Conservation (phyloP, 2,113 vertebrate species). For the Bostrychus sinensis region DNA sequence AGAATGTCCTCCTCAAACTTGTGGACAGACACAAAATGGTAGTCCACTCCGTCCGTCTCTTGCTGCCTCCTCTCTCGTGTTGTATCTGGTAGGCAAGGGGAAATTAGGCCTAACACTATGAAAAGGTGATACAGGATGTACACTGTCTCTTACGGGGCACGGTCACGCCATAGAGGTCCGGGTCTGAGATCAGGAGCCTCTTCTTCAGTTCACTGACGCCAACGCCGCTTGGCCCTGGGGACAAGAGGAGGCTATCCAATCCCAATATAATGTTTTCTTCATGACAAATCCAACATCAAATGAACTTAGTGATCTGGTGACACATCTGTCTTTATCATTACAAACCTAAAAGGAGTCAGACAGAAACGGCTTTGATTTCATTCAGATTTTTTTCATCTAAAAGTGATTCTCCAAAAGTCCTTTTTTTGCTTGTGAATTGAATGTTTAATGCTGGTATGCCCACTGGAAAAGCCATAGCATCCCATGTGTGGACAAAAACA, state of each 20-base stretch:
- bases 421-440: conserved; percentile 15
- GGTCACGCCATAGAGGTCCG: conserved; percentile 86
- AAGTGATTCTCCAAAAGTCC: conserved; percentile 37
- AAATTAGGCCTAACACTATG: not conserved
- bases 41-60: conserved; percentile 74
- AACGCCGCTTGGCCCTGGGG: conserved; percentile 88
- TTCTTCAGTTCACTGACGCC: conserved; percentile 90
- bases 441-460: conserved; percentile 20
- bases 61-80: conserved; percentile 65
- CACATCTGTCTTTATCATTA: conserved; percentile 69
- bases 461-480: conserved; percentile 65
- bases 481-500: conserved; percentile 46
- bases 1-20: conserved; percentile 73
- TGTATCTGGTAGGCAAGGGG: conserved; percentile 66
- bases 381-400: conserved; percentile 56
- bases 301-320: conserved; percentile 35
- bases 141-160: conserved; percentile 71
- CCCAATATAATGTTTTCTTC: conserved; percentile 43
- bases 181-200: conserved; percentile 89
- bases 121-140: conserved; percentile 4
- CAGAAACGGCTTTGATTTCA: conserved; percentile 67
- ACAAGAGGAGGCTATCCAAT: conserved; percentile 39
- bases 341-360: conserved; percentile 50
- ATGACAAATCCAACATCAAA: conserved; percentile 51
- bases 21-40: conserved; percentile 70